These are phyloP conservation scores for Lamellibrachia satsuma DNA, from an alignment of 2,888 invertebrate genomes.

Conservation along the genomic window DNA sequence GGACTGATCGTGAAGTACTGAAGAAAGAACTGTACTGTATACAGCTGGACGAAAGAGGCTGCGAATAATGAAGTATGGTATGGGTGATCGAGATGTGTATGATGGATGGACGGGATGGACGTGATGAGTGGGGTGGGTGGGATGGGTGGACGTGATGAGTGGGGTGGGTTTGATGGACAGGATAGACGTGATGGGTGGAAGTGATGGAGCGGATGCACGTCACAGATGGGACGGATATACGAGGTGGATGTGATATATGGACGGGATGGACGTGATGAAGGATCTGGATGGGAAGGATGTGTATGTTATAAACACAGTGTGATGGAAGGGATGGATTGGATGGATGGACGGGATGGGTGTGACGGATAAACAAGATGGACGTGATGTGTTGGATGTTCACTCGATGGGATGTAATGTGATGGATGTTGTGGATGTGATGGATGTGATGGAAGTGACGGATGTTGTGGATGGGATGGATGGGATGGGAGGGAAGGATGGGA, in stretches of 20 bases:
- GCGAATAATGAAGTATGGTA: neutral
- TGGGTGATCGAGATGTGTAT: too few relatives aligned
- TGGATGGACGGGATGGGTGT: neutral
- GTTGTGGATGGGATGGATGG: too few relatives aligned
- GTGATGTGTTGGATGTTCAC: neutral
- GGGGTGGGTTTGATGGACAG: too few relatives aligned
- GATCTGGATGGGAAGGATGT: neutral
- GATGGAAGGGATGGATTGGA: slow-evolving; percentile 7
- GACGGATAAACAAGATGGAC: too few relatives aligned
- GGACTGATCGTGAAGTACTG: slow-evolving; percentile 24
- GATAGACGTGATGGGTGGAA: too few relatives aligned
- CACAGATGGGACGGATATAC: neutral
- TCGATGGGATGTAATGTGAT: neutral
- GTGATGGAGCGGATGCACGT: too few relatives aligned
- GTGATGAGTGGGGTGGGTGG: too few relatives aligned
- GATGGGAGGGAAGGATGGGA: neutral
- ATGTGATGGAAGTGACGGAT: too few relatives aligned
- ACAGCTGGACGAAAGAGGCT: neutral
- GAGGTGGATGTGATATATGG: neutral
- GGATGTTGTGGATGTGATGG: neutral
- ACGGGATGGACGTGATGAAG: neutral
- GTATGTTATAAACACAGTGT: neutral
- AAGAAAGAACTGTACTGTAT: neutral
- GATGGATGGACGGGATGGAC: too few relatives aligned
- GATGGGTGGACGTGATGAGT: too few relatives aligned